Evolutionary conservation across 2,888 invertebrate genomes (phyloP).

Genomic region (Agrilus cyanescens): DNA sequence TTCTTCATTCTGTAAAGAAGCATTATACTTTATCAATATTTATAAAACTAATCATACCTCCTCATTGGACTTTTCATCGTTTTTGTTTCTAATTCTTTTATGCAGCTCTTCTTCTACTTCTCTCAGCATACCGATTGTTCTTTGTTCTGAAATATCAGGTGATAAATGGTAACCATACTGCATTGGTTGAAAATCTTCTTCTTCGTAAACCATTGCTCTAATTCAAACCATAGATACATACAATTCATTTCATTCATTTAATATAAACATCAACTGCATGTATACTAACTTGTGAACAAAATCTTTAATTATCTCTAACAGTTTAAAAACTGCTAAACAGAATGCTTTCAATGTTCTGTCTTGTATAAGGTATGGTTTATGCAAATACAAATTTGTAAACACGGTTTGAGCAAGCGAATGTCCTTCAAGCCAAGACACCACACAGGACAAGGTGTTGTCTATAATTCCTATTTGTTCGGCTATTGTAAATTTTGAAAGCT

Average conservation of each 20-base stretch:
- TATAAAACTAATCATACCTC: not conserved
- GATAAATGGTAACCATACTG: slow-evolving; percentile 80
- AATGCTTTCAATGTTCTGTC: slow-evolving; percentile 78
- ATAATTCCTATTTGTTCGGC: slow-evolving; percentile 84
- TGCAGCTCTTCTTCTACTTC: slow-evolving; percentile 87
- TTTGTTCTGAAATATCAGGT: slow-evolving; percentile 69
- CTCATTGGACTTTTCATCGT: not conserved
- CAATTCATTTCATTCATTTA: slow-evolving; percentile 8
- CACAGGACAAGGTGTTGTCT: slow-evolving; percentile 85
- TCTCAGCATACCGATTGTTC: slow-evolving; percentile 68
- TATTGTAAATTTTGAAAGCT: slow-evolving; percentile 61
- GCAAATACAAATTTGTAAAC: slow-evolving; percentile 90
- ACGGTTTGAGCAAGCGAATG: slow-evolving; percentile 94
- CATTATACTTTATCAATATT: not conserved
- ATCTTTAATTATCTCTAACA: slow-evolving; percentile 80
- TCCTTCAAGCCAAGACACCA: slow-evolving; percentile 96
- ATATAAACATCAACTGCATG: slow-evolving; percentile 1
- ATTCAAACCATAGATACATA: slow-evolving; percentile 10
- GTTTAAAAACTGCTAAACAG: slow-evolving; percentile 76
- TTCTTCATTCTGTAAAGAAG: slow-evolving; percentile 38
- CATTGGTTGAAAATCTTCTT: slow-evolving; percentile 94
- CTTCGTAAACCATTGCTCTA: slow-evolving; percentile 78
- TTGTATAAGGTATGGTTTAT: slow-evolving; percentile 74
- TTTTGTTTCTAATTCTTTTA: slow-evolving; percentile 50
- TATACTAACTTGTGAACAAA: slow-evolving; percentile 67